Percentiles rank a stretch among this genome's conserved stretches.
These are phyloP conservation scores for Callyntrura sp. DNA, from an alignment of 2,888 invertebrate genomes.

Conservation along the genomic window DNA sequence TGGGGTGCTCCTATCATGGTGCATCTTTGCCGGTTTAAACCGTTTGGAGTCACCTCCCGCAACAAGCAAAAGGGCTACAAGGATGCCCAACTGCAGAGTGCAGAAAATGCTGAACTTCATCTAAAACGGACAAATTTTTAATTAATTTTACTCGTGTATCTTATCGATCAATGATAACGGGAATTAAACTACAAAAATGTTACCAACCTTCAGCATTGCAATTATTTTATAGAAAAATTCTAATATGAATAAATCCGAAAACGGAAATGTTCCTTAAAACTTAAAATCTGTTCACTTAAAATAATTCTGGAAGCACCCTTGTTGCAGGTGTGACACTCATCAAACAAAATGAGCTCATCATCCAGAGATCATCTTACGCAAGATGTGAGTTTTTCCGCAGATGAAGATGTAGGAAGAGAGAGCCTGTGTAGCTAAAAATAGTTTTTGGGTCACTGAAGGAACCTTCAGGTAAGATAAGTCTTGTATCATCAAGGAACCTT, in stretches of 20 bases:
- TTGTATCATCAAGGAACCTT: no score
- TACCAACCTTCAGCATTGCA: constrained; percentile 28
- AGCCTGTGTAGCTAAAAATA: constrained; percentile 11
- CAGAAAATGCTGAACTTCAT: constrained; percentile 38
- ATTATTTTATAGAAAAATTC: neutral
- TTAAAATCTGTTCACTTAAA: neutral
- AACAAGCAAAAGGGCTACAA: constrained; percentile 16
- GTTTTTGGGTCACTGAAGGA: neutral
- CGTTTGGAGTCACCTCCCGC: constrained; percentile 29
- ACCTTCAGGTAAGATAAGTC: no score
- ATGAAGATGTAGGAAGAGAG: neutral
- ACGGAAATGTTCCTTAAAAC: no score
- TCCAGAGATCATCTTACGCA: no score
- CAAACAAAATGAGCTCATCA: constrained; percentile 38
- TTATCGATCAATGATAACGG: no score
- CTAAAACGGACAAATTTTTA: constrained; percentile 15
- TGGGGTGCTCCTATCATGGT: neutral
- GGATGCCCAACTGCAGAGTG: neutral
- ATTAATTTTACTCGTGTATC: constrained; percentile 1
- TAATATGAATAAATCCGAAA: no score
- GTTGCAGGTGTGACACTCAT: neutral
- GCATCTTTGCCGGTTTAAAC: constrained; percentile 37
- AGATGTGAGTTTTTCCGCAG: no score
- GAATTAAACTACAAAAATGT: no score
- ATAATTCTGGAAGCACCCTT: neutral